Base-by-base conservation (phyloP, 1,140 invertebrate genomes). In the Phymastichus coffea region DNA sequence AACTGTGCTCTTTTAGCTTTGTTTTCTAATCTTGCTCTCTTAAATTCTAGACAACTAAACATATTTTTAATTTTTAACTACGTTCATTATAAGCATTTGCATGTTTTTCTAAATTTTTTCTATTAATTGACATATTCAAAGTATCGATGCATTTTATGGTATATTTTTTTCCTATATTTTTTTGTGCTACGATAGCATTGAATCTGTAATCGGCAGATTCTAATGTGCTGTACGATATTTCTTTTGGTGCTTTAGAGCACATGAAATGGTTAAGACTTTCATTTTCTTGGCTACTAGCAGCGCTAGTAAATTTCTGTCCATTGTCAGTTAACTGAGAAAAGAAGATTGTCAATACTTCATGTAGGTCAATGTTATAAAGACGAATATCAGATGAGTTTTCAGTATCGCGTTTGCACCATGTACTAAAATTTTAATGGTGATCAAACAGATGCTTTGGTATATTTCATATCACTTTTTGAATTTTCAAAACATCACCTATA, bases 181-280 rank as follows among this genome's bases (percentile, higher is more conserved):
- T 57, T 23, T 53, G 20, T 14, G 38, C 48, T 12, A 63, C 25
- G 6, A 41, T 43, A 6, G 37, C 23, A 20, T 48, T 47, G 25
- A 46, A 43, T 20, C 61, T 47, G 20, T 47, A 53, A 54, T 63
- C 61, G 44, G 38, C 48, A 1, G 61, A 48, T 25, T 14, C 49
- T 15, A 3, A 53, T 23, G 8, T 37, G 17, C 49, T 48, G 23
- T 54, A 63, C 15, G 37, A 58, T 12, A 30, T 2, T 20, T 12
- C 28, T 47, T 63, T 63, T 7, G 61, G 61, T 2, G 48, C 41
- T 20, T 63, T 63, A 14, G 19, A 20, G 35, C 38, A 20, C 37
- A 63, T 57, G 2, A 51, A 20, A 12, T 28, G 22, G 38, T 63
- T 63, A 12, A 63, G 30, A 47, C 37, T 58, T 25, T 58, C 51